phyloP scores from a whole-genome alignment of 2,797 vertebrate genomes.

The Lepus oiostolus region DNA sequence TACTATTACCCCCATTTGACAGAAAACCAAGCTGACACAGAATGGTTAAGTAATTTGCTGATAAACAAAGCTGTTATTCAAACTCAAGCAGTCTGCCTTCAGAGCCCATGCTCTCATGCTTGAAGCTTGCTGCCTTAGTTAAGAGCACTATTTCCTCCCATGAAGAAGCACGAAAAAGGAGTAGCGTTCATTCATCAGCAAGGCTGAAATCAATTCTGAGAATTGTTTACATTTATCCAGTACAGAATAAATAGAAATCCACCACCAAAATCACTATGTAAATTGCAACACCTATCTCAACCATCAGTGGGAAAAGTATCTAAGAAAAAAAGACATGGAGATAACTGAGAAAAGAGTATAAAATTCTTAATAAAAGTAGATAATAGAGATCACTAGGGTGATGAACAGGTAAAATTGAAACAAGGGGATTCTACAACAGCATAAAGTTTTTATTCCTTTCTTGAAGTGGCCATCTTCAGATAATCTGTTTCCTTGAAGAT shows the following conservation, averaged over 20 bases:
- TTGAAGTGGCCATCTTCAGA: neutral
- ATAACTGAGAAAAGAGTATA: neutral
- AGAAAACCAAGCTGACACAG: neutral
- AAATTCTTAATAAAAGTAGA: neutral
- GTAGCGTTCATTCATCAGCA: neutral
- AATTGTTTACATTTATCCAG: neutral
- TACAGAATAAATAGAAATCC: neutral
- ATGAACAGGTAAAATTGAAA: neutral
- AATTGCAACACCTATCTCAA: neutral
- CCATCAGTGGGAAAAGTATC: neutral
- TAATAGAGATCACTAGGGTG: neutral
- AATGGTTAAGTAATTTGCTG: neutral
- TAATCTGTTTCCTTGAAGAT: neutral
- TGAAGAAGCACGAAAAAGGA: neutral
- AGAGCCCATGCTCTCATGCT: neutral
- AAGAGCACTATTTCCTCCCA: neutral
- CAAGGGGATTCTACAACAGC: neutral
- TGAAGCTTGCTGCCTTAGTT: neutral
- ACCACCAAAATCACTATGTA: neutral
- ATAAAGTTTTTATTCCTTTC: neutral
- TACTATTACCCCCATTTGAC: neutral
- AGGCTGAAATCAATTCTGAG: neutral
- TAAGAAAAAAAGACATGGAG: neutral
- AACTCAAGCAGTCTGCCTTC: neutral
- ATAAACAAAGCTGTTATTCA: neutral